A percentile compares a stretch with the other conserved stretches of the same genome.
These are phyloP conservation scores for Andrena hattorfiana DNA, from an alignment of 2,888 invertebrate species.

Conservation along the genomic window DNA sequence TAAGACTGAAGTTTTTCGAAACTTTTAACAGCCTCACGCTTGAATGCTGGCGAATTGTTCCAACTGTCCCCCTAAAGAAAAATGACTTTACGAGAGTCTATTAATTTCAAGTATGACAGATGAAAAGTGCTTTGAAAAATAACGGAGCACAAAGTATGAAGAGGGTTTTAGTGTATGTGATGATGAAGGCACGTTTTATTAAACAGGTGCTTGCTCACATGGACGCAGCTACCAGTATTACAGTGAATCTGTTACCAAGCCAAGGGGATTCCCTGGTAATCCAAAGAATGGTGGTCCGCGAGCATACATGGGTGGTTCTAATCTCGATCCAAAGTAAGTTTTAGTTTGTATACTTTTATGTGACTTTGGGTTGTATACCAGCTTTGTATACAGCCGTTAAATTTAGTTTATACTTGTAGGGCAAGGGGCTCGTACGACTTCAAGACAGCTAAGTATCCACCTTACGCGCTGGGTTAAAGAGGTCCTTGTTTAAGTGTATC, in stretches of 20 bases:
- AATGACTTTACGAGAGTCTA: too few species aligned
- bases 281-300: not conserved
- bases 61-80: too few species aligned
- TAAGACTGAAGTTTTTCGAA: slow-evolving; percentile 21
- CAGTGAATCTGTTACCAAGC: slow-evolving; percentile 57
- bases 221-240: slow-evolving; percentile 54
- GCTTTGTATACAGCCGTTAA: not conserved
- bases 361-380: not conserved
- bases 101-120: too few species aligned
- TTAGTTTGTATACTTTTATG: not conserved
- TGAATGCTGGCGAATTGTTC: too few species aligned
- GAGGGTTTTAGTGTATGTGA: not conserved
- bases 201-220: slow-evolving; percentile 55
- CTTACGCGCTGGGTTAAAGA: slow-evolving; percentile 30
- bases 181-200: slow-evolving; percentile 8
- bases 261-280: slow-evolving; percentile 41
- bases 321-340: slow-evolving; percentile 52
- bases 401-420: slow-evolving; percentile 14
- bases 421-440: slow-evolving; percentile 57
- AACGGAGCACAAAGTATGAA: too few species aligned
- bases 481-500: not conserved
- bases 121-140: too few species aligned
- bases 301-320: slow-evolving; percentile 64
- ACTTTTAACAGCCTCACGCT: not conserved
- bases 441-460: slow-evolving; percentile 32